These are phyloP conservation scores for Calyptomena viridis DNA, from an alignment of 2,113 vertebrate genomes.

Conservation along the genomic window DNA sequence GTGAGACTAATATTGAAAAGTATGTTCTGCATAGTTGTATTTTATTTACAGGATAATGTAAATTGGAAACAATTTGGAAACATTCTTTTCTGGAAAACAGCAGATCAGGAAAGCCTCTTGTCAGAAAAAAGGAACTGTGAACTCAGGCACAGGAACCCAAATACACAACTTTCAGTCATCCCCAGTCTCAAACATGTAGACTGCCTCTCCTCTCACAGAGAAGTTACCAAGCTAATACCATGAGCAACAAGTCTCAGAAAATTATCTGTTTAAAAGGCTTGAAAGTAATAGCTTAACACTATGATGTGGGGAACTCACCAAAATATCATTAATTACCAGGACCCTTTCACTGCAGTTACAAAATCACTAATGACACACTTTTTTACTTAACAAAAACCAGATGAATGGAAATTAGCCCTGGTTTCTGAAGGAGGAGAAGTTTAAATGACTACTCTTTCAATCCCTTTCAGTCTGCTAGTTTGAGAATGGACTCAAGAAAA, in stretches of 20 bases:
- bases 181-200: background rate
- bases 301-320: background rate
- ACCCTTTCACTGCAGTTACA: background rate
- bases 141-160: background rate
- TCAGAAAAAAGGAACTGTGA: background rate
- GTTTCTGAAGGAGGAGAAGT: background rate
- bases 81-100: background rate
- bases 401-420: background rate
- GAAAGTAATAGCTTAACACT: background rate
- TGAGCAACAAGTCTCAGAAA: background rate
- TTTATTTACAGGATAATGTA: background rate
- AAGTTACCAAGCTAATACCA: background rate
- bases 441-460: background rate
- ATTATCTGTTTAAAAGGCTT: background rate
- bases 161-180: fast-evolving
- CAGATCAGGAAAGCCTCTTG: background rate
- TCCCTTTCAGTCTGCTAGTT: background rate
- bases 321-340: background rate
- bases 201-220: background rate
- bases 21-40: background rate
- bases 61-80: background rate
- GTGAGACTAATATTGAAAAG: background rate
- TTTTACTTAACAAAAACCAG: conserved; percentile 17
- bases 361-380: background rate
- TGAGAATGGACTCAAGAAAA: background rate